Evolutionary conservation across 2,797 vertebrate species (phyloP), one percentile per base, ranked within the genome.

Genomic region (Octomys mimax): DNA sequence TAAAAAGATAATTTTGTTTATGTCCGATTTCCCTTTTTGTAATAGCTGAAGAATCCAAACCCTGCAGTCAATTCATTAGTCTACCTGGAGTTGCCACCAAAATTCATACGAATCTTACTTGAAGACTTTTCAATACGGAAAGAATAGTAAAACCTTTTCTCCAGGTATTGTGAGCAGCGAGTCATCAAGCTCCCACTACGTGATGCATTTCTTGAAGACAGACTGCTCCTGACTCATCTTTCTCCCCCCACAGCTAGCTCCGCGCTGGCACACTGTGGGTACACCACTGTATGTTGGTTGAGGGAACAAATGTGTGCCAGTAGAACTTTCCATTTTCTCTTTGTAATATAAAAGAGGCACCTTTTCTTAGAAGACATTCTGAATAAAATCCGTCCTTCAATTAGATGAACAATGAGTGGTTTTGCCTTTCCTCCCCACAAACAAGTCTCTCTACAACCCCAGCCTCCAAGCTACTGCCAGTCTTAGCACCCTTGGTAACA

Each of bases 261-360:
- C 22, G 14, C 1, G 4, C 33, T 78, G 54, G 70, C 61, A 68
- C 75, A 46, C 2, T 21, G 78, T 18, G 9, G 31, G 4, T 14
- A 6, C 3, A 59, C 18, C 57, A 57, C 64, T 70, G 87, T 61
- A 31, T 59, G 26, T 42, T 2, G 42, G 12, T 33, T 89, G 52
- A 94, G 33, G 46, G 16, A 80, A 33, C 78, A 54, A 90, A 77
- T 21, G 24, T 31, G 68, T 62, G 46, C 78, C 79, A 57, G 22
- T 39, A 36, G 1, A 52, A 93, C 64, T 89, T 94, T 86, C 59
- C 57, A 66, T 66, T 91, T 92, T 93, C 57, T 91, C 66, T 95
- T 87, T 73, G 87, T 52, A 89, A 93, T 95, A 73, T 70, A 95
- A 95, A 97, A 71, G 46, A 64, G 92, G 52, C 71, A 95, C 57